Percentiles rank a stretch among this genome's conserved stretches.
Conservation (phyloP, 1,140 invertebrate species). For the Anoplophora glabripennis region DNA sequence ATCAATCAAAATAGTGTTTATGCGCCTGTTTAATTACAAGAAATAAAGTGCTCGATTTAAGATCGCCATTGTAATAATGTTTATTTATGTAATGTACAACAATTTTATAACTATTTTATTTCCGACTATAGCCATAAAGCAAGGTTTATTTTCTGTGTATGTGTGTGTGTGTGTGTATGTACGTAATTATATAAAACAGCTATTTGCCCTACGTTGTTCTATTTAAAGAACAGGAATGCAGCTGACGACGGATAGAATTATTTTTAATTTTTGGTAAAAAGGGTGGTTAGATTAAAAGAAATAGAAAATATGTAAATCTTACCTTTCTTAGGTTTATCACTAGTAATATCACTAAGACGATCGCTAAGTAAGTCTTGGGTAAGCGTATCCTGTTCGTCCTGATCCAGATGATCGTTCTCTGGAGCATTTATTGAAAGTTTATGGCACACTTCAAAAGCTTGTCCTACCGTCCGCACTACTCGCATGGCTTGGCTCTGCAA, state of each 20-base stretch:
- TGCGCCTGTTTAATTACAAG: neutral
- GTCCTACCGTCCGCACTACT: slow-evolving; percentile 95
- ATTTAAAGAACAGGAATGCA: no score
- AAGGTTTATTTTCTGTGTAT: slow-evolving; percentile 2
- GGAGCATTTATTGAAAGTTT: slow-evolving; percentile 67
- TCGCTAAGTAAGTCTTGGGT: slow-evolving; percentile 57
- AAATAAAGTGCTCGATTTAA: neutral
- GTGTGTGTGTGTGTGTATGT: neutral
- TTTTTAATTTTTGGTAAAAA: no score
- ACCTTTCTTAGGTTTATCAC: slow-evolving; percentile 61
- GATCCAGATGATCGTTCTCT: slow-evolving; percentile 57
- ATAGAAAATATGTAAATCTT: slow-evolving; percentile 32
- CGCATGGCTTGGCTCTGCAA: slow-evolving; percentile 95
- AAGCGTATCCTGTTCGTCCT: slow-evolving; percentile 60
- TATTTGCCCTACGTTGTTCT: no score
- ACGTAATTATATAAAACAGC: no score
- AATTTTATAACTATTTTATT: slow-evolving; percentile 15
- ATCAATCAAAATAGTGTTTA: neutral
- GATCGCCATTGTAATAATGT: neutral
- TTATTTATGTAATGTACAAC: neutral
- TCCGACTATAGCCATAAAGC: slow-evolving; percentile 1
- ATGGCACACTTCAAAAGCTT: slow-evolving; percentile 99
- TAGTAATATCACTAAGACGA: slow-evolving; percentile 54
- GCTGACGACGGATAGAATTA: no score
- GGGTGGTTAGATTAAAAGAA: no score